Evolutionary conservation across 2,113 vertebrate genomes (phyloP).

Genomic region (Leptodactylus fuscus): DNA sequence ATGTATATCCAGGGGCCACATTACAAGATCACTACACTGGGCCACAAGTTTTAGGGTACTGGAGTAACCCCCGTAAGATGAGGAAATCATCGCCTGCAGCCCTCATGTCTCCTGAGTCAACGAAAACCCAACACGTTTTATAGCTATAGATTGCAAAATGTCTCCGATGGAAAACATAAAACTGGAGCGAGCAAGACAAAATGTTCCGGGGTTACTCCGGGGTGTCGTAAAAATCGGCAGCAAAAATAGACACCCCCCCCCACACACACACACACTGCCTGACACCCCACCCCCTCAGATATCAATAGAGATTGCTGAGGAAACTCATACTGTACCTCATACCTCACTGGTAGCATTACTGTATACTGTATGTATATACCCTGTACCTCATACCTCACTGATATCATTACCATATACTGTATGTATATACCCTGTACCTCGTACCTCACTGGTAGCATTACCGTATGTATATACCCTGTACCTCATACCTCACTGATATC

Average conservation of each 20-base stretch:
- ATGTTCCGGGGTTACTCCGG: neutral
- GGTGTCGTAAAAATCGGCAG: neutral
- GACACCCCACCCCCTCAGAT: neutral
- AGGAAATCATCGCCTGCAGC: neutral
- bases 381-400: too few relatives aligned
- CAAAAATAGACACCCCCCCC: neutral
- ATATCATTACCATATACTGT: too few relatives aligned
- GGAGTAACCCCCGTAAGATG: neutral
- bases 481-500: too few relatives aligned
- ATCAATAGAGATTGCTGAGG: too few relatives aligned
- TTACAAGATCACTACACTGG: neutral
- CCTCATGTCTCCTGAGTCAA: neutral
- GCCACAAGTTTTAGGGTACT: neutral
- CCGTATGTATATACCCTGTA: too few relatives aligned
- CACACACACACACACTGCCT: neutral
- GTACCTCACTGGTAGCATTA: too few relatives aligned
- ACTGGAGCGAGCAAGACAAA: neutral
- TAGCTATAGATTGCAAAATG: neutral
- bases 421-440: too few relatives aligned
- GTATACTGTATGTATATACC: too few relatives aligned
- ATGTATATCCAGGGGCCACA: neutral
- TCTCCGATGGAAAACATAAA: neutral
- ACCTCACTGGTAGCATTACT: too few relatives aligned
- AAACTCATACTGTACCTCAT: too few relatives aligned
- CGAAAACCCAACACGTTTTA: neutral